Evolutionary conservation across 1,140 invertebrate genomes (phyloP), one percentile per base, ranked within the genome.

Genomic region (Trichonephila clavata): DNA sequence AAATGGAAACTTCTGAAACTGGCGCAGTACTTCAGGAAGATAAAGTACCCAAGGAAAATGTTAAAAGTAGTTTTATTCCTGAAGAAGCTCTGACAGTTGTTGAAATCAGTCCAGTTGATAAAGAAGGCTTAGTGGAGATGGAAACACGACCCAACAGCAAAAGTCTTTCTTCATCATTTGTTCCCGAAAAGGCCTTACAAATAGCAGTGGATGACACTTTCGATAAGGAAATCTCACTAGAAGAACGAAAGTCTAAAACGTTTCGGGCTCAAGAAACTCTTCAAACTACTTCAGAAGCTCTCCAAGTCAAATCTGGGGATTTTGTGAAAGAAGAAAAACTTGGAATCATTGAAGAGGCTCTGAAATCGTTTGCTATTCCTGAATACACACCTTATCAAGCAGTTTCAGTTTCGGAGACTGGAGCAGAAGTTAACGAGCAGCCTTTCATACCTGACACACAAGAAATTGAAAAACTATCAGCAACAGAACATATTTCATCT

Each of bases 61-160:
- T 95, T 6, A 96, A 94, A 86, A 90, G 81, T 13, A 77, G 27
- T 32, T 88, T 97, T 84, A 95, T 95, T 63, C 96, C 96, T 63
- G 95, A 97, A 14, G 96, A 97, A 95, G 96, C 96, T 43, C 96
- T 96, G n/a, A 96, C 96, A 80, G 95, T 96, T 60, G 96, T 95
- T n/a, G 95, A 96, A 93, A 96, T 96, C 3, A 93, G 96, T 3
- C 94, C 96, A 39, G 96, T 97, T 95, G 97, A 97, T 95, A 96
- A 96, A 50, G 97, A 97, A 96, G 95, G 96, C n/a, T 95, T 96
- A 43, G 96, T 93, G 16, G 71, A 87, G 86, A 13, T 10, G 5
- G 86, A 83, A 65, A 50, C 24, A 43, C 24, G 60, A 16, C 94
- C 95, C 2, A 90, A 94, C 27, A 81, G 83, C 20, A 94, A 93